Conservation (phyloP, 1,140 invertebrate genomes). For the Riptortus pedestris region DNA sequence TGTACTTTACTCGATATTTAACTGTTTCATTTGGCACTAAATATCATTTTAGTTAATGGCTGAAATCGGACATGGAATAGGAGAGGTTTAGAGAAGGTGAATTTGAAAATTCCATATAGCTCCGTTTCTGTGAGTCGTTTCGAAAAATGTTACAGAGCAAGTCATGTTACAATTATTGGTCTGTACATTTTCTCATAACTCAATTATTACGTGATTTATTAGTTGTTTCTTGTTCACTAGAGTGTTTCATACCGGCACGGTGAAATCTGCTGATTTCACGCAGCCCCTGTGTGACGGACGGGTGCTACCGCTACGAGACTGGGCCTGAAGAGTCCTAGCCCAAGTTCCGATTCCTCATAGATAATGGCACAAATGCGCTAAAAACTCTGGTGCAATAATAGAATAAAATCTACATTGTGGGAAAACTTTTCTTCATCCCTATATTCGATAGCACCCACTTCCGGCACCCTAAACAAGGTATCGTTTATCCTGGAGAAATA, state of each 20-base stretch:
- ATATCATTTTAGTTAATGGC: background rate
- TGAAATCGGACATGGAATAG: background rate
- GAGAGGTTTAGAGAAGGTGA: no score
- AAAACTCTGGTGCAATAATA: background rate
- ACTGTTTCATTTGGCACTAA: background rate
- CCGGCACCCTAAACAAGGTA: no score
- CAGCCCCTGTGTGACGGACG: background rate
- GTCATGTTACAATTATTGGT: background rate
- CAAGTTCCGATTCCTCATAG: background rate
- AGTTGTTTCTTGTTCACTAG: no score
- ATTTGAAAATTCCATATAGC: no score
- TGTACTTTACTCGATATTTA: background rate
- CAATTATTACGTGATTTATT: no score
- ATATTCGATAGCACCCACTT: no score
- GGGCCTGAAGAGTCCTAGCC: background rate
- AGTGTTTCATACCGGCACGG: background rate
- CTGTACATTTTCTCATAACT: background rate
- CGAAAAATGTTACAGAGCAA: no score
- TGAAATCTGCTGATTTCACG: background rate
- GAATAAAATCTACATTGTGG: background rate
- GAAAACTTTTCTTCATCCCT: no score
- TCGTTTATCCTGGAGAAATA: no score
- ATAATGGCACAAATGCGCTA: background rate
- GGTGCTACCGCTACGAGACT: background rate
- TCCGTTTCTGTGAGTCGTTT: no score